Evolutionary conservation across 2,888 invertebrate genomes (phyloP).

Genomic region (Cephus rjabovi): DNA sequence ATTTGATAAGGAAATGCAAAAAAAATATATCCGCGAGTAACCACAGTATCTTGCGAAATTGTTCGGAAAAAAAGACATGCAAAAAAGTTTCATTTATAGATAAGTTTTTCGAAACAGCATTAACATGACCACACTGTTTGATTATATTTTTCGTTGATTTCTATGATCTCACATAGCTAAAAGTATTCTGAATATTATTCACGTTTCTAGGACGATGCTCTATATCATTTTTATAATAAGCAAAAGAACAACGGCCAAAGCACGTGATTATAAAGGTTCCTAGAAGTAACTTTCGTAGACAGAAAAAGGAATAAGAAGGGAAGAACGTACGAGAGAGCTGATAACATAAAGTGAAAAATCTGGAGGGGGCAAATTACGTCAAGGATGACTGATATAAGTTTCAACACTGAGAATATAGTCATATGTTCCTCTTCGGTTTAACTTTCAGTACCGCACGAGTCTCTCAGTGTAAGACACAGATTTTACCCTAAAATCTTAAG

Average conservation of each 20-base stretch:
- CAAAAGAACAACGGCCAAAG: neutral
- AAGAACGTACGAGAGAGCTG: neutral
- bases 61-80: too few relatives aligned
- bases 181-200: neutral
- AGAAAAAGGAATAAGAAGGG: slow-evolving; percentile 14
- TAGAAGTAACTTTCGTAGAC: neutral
- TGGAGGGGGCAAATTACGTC: slow-evolving; percentile 34
- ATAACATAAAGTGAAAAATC: neutral
- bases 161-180: neutral
- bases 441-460: neutral
- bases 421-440: neutral
- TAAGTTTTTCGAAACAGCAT: neutral
- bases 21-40: neutral
- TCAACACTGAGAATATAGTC: neutral
- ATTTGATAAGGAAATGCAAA: neutral
- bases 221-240: neutral
- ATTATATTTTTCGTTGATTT: neutral
- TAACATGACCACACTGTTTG: neutral
- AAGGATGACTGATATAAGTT: slow-evolving; percentile 42
- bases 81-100: neutral
- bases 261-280: neutral
- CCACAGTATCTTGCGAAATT: neutral
- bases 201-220: neutral
- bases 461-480: neutral
- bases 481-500: neutral